phyloP scores from a whole-genome alignment of 2,888 invertebrate species.

The Lasioglossum leucozonium region DNA sequence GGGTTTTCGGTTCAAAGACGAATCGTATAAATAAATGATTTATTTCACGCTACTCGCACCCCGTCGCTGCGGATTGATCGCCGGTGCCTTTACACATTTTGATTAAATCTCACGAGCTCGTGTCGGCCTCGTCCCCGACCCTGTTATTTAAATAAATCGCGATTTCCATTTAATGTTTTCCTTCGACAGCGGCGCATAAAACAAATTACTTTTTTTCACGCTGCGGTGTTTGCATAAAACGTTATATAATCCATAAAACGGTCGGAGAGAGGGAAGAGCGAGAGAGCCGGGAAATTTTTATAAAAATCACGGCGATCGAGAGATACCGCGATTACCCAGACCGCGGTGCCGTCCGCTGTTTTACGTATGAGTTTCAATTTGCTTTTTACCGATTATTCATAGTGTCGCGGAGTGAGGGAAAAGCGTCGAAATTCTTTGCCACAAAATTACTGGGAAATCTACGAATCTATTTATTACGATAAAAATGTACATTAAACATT shows the following conservation, averaged over 20 bases:
- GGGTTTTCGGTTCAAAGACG: background rate
- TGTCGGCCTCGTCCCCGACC: no score
- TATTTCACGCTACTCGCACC: background rate
- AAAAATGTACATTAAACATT: no score
- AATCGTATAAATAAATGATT: background rate
- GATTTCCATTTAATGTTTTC: constrained; percentile 10
- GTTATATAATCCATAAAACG: constrained; percentile 13
- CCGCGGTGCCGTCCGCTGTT: background rate
- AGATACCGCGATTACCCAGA: background rate
- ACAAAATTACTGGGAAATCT: background rate
- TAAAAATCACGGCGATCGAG: constrained; percentile 36
- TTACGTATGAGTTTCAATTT: constrained; percentile 30
- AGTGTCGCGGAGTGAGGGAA: background rate
- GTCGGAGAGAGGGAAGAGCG: background rate
- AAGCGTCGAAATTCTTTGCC: background rate
- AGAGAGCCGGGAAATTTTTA: constrained; percentile 23
- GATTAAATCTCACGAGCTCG: background rate
- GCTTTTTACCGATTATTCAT: constrained; percentile 31
- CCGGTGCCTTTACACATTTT: constrained; percentile 4
- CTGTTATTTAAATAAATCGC: constrained; percentile 8
- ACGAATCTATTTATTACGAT: background rate
- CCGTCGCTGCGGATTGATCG: background rate
- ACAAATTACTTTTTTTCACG: constrained; percentile 36
- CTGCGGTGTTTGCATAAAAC: constrained; percentile 24
- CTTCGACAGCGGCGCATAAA: background rate